These are phyloP conservation scores for Amblyopsis rosae DNA, from an alignment of 2,113 vertebrate species.

Conservation along the genomic window DNA sequence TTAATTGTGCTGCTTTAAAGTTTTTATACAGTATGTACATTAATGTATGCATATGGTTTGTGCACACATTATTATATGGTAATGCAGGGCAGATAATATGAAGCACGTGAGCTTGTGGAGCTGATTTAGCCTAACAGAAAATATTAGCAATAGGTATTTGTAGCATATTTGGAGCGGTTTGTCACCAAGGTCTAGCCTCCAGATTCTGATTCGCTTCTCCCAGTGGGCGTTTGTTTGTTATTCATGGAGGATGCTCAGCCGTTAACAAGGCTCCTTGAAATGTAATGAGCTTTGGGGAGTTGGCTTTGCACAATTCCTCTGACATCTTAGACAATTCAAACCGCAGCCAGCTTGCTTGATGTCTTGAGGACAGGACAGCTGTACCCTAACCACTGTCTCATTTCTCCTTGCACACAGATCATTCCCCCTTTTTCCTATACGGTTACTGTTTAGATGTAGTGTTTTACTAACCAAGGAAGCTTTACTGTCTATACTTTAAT, in stretches of 20 bases:
- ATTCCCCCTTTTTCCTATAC: constrained; percentile 1
- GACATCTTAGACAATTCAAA: background rate
- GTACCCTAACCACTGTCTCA: constrained; percentile 1
- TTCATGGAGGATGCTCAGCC: constrained; percentile 1
- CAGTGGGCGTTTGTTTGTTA: constrained; percentile 4
- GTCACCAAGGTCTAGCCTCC: background rate
- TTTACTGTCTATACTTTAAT: constrained; percentile 5
- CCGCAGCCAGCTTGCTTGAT: background rate
- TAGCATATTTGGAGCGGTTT: background rate
- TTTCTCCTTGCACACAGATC: background rate
- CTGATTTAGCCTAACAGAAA: background rate
- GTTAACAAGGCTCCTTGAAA: constrained; percentile 19
- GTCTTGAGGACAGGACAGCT: constrained; percentile 8
- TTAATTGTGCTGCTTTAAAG: background rate
- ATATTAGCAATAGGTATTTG: background rate
- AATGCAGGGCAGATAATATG: background rate
- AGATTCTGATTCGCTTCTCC: background rate
- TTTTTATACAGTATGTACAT: background rate
- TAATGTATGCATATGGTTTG: background rate
- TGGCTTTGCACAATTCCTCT: constrained; percentile 4
- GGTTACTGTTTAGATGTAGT: background rate
- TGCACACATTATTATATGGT: background rate
- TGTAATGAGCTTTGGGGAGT: constrained; percentile 2
- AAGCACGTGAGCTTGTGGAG: background rate
- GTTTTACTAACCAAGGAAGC: constrained; percentile 5